phyloP scores from a whole-genome alignment of 1,140 invertebrate species.

The Zaprionus tsacasi region DNA sequence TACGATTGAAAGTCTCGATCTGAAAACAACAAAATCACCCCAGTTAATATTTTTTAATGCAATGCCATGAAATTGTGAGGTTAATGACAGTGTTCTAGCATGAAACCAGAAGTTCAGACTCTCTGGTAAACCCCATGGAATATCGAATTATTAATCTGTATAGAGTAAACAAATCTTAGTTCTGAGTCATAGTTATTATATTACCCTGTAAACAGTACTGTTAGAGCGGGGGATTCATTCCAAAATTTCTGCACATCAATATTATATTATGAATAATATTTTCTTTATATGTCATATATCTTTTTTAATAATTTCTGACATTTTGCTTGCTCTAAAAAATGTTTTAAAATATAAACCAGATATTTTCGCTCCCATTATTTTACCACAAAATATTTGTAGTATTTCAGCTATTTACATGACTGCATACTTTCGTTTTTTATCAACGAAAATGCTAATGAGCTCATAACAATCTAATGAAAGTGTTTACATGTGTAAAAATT shows the following conservation, averaged over 20 bases:
- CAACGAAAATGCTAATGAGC: conserved; percentile 32
- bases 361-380: background rate
- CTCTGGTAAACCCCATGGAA: conserved; percentile 49
- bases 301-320: background rate
- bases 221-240: background rate
- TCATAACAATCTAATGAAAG: conserved; percentile 38
- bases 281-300: no score
- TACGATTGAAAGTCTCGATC: conserved; percentile 59
- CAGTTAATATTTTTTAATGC: conserved; percentile 41
- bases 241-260: background rate
- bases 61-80: conserved; percentile 59
- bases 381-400: background rate
- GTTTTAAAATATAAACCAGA: background rate
- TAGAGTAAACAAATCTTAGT: conserved; percentile 29
- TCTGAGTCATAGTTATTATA: conserved; percentile 36
- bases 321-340: background rate
- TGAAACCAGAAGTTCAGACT: conserved; percentile 11
- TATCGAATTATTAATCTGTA: conserved; percentile 22
- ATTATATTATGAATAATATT: background rate
- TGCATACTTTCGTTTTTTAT: conserved; percentile 24
- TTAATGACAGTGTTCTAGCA: conserved; percentile 72
- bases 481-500: conserved; percentile 63
- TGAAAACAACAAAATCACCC: conserved; percentile 45
- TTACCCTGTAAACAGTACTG: background rate
- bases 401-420: conserved; percentile 23